phyloP scores from a whole-genome alignment of 2,113 vertebrate genomes.

The Podarcis cretensis region DNA sequence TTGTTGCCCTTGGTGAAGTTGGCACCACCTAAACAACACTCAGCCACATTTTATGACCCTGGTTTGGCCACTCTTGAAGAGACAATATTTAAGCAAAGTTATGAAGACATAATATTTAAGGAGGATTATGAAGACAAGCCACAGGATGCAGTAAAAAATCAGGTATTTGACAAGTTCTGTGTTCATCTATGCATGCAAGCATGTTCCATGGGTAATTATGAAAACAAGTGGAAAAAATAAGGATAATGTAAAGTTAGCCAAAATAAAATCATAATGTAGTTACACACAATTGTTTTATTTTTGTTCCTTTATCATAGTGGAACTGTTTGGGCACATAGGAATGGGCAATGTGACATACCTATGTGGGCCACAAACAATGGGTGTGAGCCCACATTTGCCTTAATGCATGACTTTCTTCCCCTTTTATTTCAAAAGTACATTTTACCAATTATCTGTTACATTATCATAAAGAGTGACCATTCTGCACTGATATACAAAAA shows the following conservation, averaged over 20 bases:
- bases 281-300: not conserved
- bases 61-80: conserved; percentile 64
- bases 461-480: not conserved
- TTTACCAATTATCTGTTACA: not conserved
- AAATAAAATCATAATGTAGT: conserved; percentile 48
- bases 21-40: conserved; percentile 76
- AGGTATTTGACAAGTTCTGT: conserved; percentile 74
- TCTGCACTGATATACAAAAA: not conserved
- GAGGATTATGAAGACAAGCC: conserved; percentile 74
- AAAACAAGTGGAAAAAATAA: conserved; percentile 33
- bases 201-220: conserved; percentile 26
- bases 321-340: not conserved
- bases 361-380: not conserved
- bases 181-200: conserved; percentile 43
- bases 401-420: not conserved
- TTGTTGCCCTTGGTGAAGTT: conserved; percentile 79
- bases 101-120: conserved; percentile 64
- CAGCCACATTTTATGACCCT: conserved; percentile 58
- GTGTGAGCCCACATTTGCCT: not conserved
- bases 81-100: conserved; percentile 64
- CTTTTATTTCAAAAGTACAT: not conserved
- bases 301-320: conserved; percentile 19
- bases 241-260: conserved; percentile 11
- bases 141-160: conserved; percentile 68
- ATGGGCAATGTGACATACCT: not conserved